phyloP scores from a whole-genome alignment of 2,113 vertebrate species.

The Lasiurus cinereus region DNA sequence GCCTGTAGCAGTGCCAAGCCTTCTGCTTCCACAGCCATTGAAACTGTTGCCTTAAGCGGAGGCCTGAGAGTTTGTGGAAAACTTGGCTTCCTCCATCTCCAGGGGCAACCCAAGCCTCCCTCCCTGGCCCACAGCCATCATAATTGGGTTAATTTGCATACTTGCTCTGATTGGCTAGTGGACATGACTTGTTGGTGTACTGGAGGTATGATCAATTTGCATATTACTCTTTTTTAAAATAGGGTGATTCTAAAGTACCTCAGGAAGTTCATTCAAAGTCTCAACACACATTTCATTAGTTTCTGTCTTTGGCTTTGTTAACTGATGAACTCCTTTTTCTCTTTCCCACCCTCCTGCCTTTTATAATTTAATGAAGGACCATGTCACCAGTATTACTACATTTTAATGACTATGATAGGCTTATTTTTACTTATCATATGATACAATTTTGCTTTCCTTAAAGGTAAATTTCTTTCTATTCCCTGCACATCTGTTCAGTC shows the following conservation, averaged over 20 bases:
- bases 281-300: background rate
- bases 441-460: background rate
- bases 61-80: no score
- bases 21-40: no score
- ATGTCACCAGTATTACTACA: background rate
- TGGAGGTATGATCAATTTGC: no score
- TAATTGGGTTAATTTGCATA: no score
- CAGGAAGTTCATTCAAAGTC: background rate
- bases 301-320: background rate
- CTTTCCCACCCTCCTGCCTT: background rate
- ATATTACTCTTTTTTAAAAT: no score
- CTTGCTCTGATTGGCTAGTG: no score
- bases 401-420: background rate
- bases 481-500: background rate
- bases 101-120: no score
- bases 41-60: no score
- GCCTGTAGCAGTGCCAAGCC: no score
- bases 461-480: constrained; percentile 11
- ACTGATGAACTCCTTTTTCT: background rate
- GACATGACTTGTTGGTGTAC: no score
- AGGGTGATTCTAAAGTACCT: background rate
- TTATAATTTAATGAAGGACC: background rate
- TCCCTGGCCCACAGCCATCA: no score
- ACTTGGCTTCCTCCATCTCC: no score
- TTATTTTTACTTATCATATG: background rate